Evolutionary conservation across 2,888 invertebrate genomes (phyloP), one percentile per base, ranked within the genome.

Genomic region (Tanytarsus gracilentus): DNA sequence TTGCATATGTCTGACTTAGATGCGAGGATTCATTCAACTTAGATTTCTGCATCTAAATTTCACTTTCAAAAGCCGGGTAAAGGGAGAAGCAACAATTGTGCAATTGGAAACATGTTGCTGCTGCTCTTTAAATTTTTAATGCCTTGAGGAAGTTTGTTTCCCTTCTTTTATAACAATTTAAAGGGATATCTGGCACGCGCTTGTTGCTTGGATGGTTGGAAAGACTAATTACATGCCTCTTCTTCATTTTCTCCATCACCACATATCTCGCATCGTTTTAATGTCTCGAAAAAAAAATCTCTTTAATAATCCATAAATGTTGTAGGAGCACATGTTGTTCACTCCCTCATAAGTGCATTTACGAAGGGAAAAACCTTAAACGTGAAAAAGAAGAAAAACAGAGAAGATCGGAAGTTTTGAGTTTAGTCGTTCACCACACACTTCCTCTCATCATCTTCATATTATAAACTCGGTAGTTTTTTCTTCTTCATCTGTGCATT

Each of bases 71-170:
- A n/a, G n/a, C n/a, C n/a, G n/a, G n/a, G n/a, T n/a, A n/a, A n/a
- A n/a, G n/a, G n/a, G n/a, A n/a, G n/a, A n/a, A n/a, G n/a, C n/a
- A n/a, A n/a, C n/a, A n/a, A n/a, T n/a, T n/a, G n/a, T n/a, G n/a
- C n/a, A n/a, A n/a, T n/a, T n/a, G n/a, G 40, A 56, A 56, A 56
- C 56, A 56, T 56, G 56, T 56, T 56, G 56, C n/a, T n/a, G n/a
- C n/a, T n/a, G n/a, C 56, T 56, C 16, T 36, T 52, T 52, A 30
- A 30, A 29, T 52, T 33, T 25, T 33, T 23, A 49, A 18, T 18
- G 33, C n/a, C 29, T 40, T 25, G 5, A 40, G 7, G 52, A 53
- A 56, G 44, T 21, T 25, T 6, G 27, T 8, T 52, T 52, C 33
- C 30, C 18, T 30, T 52, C 3, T 3, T 18, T 11, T 11, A 30